Percentiles rank a stretch among this genome's conserved stretches.
Conservation (phyloP, 2,113 vertebrate species). For the Seriola dumerili region DNA sequence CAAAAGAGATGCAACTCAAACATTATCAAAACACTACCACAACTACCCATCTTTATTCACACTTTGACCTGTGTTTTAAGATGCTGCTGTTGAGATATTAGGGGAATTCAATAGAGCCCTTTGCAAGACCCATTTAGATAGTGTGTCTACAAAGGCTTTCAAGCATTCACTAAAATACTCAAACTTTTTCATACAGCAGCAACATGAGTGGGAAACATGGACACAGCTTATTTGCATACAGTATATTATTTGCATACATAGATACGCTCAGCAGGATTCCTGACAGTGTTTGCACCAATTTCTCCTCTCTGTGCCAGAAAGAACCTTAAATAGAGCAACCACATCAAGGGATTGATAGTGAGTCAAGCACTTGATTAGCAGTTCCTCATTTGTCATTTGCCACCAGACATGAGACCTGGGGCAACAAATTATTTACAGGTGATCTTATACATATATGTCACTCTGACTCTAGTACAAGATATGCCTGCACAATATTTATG, state of each 20-base stretch:
- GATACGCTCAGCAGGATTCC: not conserved
- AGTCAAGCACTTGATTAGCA: constrained; percentile 63
- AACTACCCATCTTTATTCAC: constrained; percentile 27
- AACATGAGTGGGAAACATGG: not conserved
- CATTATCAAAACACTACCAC: constrained; percentile 31
- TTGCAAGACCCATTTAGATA: constrained; percentile 15
- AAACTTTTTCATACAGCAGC: not conserved
- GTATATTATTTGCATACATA: constrained; percentile 11
- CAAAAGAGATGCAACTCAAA: not conserved
- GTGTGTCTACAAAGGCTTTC: not conserved
- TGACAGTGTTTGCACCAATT: constrained; percentile 24
- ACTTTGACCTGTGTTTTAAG: constrained; percentile 39
- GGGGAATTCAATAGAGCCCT: constrained; percentile 11
- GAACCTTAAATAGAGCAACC: constrained; percentile 48
- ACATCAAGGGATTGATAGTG: constrained; percentile 61
- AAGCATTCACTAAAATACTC: constrained; percentile 8
- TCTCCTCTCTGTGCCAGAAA: constrained; percentile 23
- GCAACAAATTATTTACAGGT: constrained; percentile 52
- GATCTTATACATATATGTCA: constrained; percentile 18
- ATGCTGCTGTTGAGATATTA: not conserved
- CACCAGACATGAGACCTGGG: constrained; percentile 28
- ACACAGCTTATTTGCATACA: constrained; percentile 22
- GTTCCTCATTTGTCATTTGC: constrained; percentile 55
- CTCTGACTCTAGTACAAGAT: not conserved
- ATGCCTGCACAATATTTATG: too few relatives aligned